Percentiles rank a stretch among this genome's conserved stretches.
Conservation (phyloP, 2,888 invertebrate genomes). For the Chloroclysta siterata region DNA sequence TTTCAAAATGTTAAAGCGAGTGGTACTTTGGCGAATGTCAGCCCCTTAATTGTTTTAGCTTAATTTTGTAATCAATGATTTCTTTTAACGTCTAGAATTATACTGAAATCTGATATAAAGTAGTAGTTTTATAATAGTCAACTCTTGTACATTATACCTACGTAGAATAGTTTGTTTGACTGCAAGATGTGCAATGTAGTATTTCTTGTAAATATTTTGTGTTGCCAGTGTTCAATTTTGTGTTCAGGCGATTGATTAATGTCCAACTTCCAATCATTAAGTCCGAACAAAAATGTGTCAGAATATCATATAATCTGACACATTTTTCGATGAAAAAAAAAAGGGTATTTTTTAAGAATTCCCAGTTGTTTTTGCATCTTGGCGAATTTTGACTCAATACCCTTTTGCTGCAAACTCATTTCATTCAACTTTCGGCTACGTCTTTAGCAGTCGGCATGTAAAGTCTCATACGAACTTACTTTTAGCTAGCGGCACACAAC, state of each 20-base stretch:
- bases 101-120: slow-evolving; percentile 14
- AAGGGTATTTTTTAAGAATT: no score
- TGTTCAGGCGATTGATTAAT: slow-evolving; percentile 3
- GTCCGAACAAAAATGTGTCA: background rate
- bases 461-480: no score
- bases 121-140: slow-evolving; percentile 17
- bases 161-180: slow-evolving; percentile 22
- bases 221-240: slow-evolving; percentile 42
- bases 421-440: no score
- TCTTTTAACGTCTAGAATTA: slow-evolving; percentile 9
- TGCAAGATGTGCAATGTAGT: slow-evolving; percentile 38
- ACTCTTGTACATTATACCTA: slow-evolving; percentile 25
- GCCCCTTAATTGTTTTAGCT: slow-evolving; percentile 13
- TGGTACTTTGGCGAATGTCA: no score
- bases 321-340: no score
- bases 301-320: background rate
- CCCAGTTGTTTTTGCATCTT: no score
- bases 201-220: slow-evolving; percentile 48
- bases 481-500: no score
- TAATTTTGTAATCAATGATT: slow-evolving; percentile 20
- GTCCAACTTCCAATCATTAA: background rate
- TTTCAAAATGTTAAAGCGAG: no score
- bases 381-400: no score
- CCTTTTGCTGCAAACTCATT: no score
- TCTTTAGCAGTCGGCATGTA: no score